Percentiles rank a stretch among this genome's conserved stretches.
phyloP scores from a whole-genome alignment of 2,888 invertebrate genomes.

The Cremastobaeus sp. region DNA sequence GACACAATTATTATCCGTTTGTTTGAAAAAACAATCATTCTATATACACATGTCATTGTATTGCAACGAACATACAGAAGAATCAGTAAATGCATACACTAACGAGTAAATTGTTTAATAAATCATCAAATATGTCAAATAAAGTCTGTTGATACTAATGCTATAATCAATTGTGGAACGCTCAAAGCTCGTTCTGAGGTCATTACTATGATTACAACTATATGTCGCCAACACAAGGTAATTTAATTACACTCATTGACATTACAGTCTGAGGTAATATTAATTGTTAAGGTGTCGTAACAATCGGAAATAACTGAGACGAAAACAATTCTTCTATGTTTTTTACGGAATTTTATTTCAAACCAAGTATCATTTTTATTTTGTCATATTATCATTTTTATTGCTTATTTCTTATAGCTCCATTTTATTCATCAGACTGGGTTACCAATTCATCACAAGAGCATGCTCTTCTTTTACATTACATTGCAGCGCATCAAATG shows the following conservation, averaged over 20 bases:
- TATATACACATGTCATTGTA: conserved; percentile 16
- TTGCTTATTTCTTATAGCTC: conserved; percentile 10
- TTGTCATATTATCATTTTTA: conserved; percentile 12
- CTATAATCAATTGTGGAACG: conserved; percentile 20
- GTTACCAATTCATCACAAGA: conserved; percentile 54
- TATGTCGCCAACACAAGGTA: conserved; percentile 26
- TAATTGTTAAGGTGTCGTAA: conserved; percentile 41
- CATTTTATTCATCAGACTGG: conserved; percentile 51
- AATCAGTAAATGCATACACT: conserved; percentile 15
- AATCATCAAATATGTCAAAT: conserved; percentile 5
- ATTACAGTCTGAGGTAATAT: conserved; percentile 43
- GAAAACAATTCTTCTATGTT: conserved; percentile 18
- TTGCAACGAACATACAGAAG: conserved; percentile 32
- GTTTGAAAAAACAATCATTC: no score
- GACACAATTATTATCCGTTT: conserved; percentile 49
- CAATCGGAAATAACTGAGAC: conserved; percentile 29
- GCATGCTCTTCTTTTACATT: conserved; percentile 41
- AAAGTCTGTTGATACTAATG: conserved; percentile 4
- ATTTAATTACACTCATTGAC: conserved; percentile 37
- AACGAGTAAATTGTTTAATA: conserved; percentile 1
- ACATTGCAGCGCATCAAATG: conserved; percentile 18
- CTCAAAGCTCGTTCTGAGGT: conserved; percentile 34
- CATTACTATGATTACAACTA: conserved; percentile 33
- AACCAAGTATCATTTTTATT: conserved; percentile 21
- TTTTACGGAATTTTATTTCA: conserved; percentile 43